Conservation (phyloP, 2,888 invertebrate genomes). For the Coronaproctus castanopsis region DNA sequence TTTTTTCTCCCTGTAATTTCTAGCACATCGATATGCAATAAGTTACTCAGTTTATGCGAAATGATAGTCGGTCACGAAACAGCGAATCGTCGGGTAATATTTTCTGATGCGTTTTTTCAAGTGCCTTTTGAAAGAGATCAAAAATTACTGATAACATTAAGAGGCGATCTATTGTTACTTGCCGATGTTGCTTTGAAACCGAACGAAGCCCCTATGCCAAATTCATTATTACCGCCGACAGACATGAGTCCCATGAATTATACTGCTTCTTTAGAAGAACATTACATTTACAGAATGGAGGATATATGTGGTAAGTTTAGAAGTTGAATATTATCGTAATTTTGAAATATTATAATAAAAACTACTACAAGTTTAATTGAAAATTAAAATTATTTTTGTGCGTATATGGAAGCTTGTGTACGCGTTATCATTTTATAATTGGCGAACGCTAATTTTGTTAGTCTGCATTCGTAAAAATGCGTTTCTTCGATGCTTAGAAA, state of each 20-base stretch:
- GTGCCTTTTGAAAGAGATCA: constrained; percentile 22
- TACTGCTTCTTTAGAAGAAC: constrained; percentile 41
- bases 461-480: too few species aligned
- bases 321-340: too few species aligned
- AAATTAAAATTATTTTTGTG: too few species aligned
- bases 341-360: too few species aligned
- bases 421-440: too few species aligned
- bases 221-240: constrained; percentile 33
- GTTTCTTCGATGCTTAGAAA: too few species aligned
- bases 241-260: constrained; percentile 53
- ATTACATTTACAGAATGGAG: constrained; percentile 40
- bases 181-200: constrained; percentile 39
- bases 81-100: constrained; percentile 6
- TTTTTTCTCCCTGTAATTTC: too few species aligned
- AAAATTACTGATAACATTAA: constrained; percentile 40
- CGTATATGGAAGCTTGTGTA: too few species aligned
- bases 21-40: constrained; percentile 25
- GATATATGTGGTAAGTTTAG: constrained; percentile 49
- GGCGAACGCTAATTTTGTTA: too few species aligned
- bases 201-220: neutral
- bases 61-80: constrained; percentile 9
- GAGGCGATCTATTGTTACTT: constrained; percentile 43
- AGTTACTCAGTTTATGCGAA: constrained; percentile 35
- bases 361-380: too few species aligned
- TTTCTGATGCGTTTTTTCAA: constrained; percentile 16